Evolutionary conservation across 2,888 invertebrate species (phyloP), one percentile per base, ranked within the genome.

Genomic region (Meganola albula): DNA sequence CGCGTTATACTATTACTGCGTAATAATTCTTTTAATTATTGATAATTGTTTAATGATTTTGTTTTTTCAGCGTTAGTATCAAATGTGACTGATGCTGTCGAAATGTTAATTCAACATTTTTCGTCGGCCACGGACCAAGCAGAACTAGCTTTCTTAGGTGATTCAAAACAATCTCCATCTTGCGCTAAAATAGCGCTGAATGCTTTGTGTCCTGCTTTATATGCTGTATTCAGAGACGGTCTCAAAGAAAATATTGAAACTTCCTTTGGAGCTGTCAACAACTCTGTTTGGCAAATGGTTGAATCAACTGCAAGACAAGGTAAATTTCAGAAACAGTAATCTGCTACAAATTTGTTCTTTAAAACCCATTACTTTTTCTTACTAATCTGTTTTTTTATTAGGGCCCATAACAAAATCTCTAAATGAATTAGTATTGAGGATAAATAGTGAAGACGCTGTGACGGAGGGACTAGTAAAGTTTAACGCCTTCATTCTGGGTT

Each of bases 211-310:
- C 95, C 96, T 1, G 93, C 96, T 6, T 79, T 97, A 18, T 93
- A 95, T 55, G 92, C 93, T 2, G 89, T 96, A 35, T 89, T 97
- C 58, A 91, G 92, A 53, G 95, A 97, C 66, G 96, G 96, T 2
- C 87, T 97, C 10, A 92, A 92, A 64, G 92, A 93, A 18, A 90
- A 88, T 48, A 87, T 95, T 31, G 92, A 93, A 64, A 94, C 95
- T 3, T 91, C 95, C 21, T 96, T 96, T 64, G 96, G 96, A 23
- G 91, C 93, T 10, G 93, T 95, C 30, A 90, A 91, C 51, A 94
- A 96, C 66, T 93, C 94, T 4, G 94, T 95, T 29, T 96, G 96
- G 96, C 93, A 93, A 79, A 93, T 96, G 48, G 92, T 95, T 3
- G 95, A 96, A 76, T 93, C 94, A 18, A 93, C 95, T 5, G 92